Conservation (phyloP, 2,113 vertebrate genomes). For the Loxodonta africana region DNA sequence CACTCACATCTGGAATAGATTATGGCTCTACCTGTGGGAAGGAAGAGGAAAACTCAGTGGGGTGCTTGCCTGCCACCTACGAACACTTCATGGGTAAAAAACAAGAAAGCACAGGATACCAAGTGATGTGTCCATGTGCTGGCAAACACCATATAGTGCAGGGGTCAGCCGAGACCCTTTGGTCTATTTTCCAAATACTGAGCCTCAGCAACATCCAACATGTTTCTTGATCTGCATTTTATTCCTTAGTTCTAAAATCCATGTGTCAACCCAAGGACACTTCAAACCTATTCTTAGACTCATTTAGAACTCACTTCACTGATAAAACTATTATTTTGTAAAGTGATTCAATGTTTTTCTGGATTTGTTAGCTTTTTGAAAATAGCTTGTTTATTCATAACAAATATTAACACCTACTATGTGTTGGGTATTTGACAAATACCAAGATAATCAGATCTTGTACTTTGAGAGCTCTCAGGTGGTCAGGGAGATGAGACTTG, state of each 20-base stretch:
- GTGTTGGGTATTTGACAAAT: neutral
- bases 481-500: neutral
- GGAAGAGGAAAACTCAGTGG: neutral
- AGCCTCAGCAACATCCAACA: neutral
- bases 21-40: neutral
- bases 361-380: conserved; percentile 2
- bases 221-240: neutral
- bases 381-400: neutral
- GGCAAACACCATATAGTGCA: neutral
- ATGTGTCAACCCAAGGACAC: neutral
- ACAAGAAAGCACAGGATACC: neutral
- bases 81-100: neutral
- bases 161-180: neutral
- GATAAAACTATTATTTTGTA: conserved; percentile 53
- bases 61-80: neutral
- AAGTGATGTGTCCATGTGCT: no score
- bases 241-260: conserved; percentile 4
- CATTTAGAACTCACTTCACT: neutral
- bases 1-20: neutral
- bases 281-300: conserved; percentile 8
- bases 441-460: neutral
- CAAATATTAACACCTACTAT: neutral
- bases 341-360: conserved; percentile 12
- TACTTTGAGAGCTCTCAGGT: neutral
- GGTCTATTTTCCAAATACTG: neutral